Base-by-base conservation (phyloP, 2,797 vertebrate species). In the Varecia variegata region DNA sequence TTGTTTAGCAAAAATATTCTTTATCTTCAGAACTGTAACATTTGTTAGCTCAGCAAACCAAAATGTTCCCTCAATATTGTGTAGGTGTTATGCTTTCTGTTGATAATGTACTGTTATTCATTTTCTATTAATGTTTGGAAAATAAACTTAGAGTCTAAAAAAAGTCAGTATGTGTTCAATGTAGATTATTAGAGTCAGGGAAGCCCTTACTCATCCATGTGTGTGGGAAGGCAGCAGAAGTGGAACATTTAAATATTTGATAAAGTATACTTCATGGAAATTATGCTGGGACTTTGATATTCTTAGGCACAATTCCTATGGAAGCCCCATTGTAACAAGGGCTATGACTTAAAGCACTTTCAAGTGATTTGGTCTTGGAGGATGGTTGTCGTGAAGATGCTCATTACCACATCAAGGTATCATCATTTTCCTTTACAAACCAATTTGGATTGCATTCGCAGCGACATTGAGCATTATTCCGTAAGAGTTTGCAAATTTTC, bases 71-170 rank as follows among this genome's bases (percentile, higher is more conserved):
- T 92, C n/a, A 90, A 3, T 38, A 79, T 50, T 65, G 76, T 94
- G 93, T 97, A 95, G 84, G 94, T 95, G 93, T 96, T 93, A 13
- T 43, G 86, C 25, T 85, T 92, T 60, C 35, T 95, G 89, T 91
- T 97, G 91, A 93, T 97, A 97, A 96, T 62, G 27, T 93, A 67
- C 43, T 97, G 83, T 91, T 93, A 45, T 56, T 95, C 8, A 56
- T 68, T 79, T 79, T 40, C 47, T 92, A 50, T 58, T 85, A 87
- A 74, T 96, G 82, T 65, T 60, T 96, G 81, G 71, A 86, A 96
- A 97, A 96, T 62, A 60, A 43, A 76, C 35, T 20, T 86, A n/a
- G 62, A 82, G 10, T 93, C 93, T 58, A 80, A 54, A 43, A 80
- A 80, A 96, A 94, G 54, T 93, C 27, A 52, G 40, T 45, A 9